Conservation (phyloP, 2,113 vertebrate genomes). For the Actenoides hombroni region DNA sequence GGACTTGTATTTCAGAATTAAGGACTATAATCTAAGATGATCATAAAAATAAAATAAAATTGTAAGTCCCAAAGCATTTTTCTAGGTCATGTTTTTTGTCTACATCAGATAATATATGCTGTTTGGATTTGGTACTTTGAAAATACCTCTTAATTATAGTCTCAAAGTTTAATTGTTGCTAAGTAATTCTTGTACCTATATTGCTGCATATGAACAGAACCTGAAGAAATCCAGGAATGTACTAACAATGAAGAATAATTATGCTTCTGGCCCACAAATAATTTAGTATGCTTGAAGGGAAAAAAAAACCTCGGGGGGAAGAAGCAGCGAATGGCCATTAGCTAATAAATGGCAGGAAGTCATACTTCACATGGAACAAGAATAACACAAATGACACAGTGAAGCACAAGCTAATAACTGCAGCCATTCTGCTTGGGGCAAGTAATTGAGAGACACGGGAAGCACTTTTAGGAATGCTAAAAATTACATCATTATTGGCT, state of each 20-base stretch:
- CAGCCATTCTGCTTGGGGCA: conserved; percentile 23
- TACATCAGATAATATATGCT: background rate
- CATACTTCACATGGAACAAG: conserved; percentile 8
- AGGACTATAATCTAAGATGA: background rate
- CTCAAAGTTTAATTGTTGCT: background rate
- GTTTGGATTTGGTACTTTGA: background rate
- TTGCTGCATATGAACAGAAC: background rate
- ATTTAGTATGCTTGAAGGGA: background rate
- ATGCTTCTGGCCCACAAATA: background rate
- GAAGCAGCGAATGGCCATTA: background rate
- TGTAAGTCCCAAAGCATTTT: background rate
- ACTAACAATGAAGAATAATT: background rate
- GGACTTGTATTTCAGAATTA: background rate
- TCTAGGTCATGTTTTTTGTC: background rate
- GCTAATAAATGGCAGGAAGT: conserved; percentile 51
- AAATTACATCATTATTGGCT: conserved; percentile 26
- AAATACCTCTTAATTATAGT: background rate
- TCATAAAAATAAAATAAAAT: background rate
- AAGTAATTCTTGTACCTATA: background rate
- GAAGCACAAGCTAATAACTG: conserved; percentile 31
- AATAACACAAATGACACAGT: conserved; percentile 23
- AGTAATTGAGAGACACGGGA: conserved; percentile 6
- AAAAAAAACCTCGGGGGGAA: background rate
- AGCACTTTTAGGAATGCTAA: background rate
- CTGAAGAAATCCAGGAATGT: background rate